These are phyloP conservation scores for Pteria penguin DNA, from an alignment of 2,888 invertebrate species.

Conservation along the genomic window DNA sequence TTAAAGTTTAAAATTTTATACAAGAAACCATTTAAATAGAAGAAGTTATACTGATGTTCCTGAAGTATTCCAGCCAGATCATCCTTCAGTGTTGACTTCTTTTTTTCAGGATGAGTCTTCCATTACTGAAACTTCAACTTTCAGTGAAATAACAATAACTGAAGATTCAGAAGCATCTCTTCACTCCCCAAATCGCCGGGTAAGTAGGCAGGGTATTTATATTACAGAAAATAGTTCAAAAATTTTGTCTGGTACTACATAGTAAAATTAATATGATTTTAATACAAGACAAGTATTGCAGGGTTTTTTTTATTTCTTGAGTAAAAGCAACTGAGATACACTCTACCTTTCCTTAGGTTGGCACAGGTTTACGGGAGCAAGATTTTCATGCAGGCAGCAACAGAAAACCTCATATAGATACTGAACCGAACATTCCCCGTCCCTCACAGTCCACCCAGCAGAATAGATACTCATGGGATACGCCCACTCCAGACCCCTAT, in stretches of 20 bases:
- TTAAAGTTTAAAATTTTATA: too few relatives aligned
- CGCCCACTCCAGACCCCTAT: conserved; percentile 69
- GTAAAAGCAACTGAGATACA: neutral
- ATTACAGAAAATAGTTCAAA: too few relatives aligned
- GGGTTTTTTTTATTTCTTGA: too few relatives aligned
- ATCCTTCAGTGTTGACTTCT: too few relatives aligned
- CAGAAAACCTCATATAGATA: conserved; percentile 31
- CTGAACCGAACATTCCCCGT: conserved; percentile 53
- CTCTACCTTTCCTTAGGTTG: conserved; percentile 50
- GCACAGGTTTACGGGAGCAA: conserved; percentile 54
- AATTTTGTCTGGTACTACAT: too few relatives aligned
- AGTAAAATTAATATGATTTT: too few relatives aligned
- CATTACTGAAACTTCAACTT: conserved; percentile 69
- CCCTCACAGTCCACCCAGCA: conserved; percentile 45
- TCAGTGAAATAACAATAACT: conserved; percentile 70
- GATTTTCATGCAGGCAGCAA: conserved; percentile 53
- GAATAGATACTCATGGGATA: conserved; percentile 64
- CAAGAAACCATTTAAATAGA: too few relatives aligned
- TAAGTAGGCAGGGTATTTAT: too few relatives aligned
- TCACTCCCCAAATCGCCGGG: conserved; percentile 24
- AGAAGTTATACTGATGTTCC: too few relatives aligned
- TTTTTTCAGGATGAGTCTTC: conserved; percentile 57
- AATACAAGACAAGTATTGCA: too few relatives aligned
- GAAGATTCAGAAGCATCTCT: conserved; percentile 60
- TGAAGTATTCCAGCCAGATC: too few relatives aligned